Conservation (phyloP, 2,888 invertebrate species). For the Aplocera efformata region DNA sequence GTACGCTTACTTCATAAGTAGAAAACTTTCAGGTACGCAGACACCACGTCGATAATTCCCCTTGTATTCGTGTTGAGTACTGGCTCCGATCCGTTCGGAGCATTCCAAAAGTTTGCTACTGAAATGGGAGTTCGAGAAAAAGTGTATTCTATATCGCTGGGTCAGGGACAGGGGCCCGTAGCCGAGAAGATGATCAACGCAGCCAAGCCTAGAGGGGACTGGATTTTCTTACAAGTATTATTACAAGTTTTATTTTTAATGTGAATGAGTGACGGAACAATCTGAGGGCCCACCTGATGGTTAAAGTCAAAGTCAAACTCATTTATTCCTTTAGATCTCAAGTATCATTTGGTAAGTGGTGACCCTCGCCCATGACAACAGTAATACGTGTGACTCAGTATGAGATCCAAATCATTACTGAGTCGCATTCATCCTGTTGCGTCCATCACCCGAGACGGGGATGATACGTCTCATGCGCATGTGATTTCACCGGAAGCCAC, state of each 20-base stretch:
- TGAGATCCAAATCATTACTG: too few relatives aligned
- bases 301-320: too few relatives aligned
- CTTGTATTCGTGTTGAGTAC: constrained; percentile 92
- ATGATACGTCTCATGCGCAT: too few relatives aligned
- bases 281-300: too few relatives aligned
- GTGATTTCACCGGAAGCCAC: too few relatives aligned
- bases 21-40: constrained; percentile 80
- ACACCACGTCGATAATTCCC: constrained; percentile 86
- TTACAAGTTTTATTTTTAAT: neutral
- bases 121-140: constrained; percentile 86
- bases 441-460: too few relatives aligned
- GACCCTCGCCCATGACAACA: too few relatives aligned
- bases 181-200: constrained; percentile 89
- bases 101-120: constrained; percentile 89
- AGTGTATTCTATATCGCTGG: constrained; percentile 91
- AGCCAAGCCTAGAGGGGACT: constrained; percentile 87
- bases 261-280: too few relatives aligned
- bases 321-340: too few relatives aligned
- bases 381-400: too few relatives aligned
- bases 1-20: neutral
- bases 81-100: constrained; percentile 93
- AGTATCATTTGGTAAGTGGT: too few relatives aligned
- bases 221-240: constrained; percentile 92
- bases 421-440: too few relatives aligned
- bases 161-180: constrained; percentile 93